A percentile compares a stretch with the other conserved stretches of the same genome.
These are phyloP conservation scores for Drosophila setosimentum DNA, from an alignment of 2,888 invertebrate species.

Conservation along the genomic window DNA sequence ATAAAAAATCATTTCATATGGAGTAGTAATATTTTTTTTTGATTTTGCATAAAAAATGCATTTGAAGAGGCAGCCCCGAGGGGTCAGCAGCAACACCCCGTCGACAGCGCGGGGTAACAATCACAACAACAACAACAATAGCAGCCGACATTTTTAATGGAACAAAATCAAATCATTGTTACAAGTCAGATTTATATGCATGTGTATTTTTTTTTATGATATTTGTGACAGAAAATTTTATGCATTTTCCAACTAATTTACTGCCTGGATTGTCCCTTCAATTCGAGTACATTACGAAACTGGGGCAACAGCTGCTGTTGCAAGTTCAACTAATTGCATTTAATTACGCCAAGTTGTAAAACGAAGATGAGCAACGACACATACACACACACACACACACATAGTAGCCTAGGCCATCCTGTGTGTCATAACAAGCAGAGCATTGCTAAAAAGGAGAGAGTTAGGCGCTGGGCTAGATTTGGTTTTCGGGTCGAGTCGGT, in stretches of 20 bases:
- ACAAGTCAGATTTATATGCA: conserved; percentile 8
- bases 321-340: conserved; percentile 71
- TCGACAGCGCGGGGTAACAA: conserved; percentile 5
- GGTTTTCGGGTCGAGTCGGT: conserved; percentile 31
- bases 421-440: conserved; percentile 66
- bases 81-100: conserved; percentile 33
- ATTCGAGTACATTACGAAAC: conserved; percentile 12
- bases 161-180: conserved; percentile 35
- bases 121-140: conserved; percentile 13
- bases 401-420: conserved; percentile 39
- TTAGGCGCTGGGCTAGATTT: conserved; percentile 7
- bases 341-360: conserved; percentile 75
- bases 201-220: conserved; percentile 53
- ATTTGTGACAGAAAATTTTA: conserved; percentile 67
- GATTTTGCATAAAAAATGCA: conserved; percentile 67
- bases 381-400: conserved; percentile 23
- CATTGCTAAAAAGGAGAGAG: conserved; percentile 24
- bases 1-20: conserved; percentile 20
- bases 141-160: conserved; percentile 10
- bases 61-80: conserved; percentile 33
- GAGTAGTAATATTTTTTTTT: conserved; percentile 26
- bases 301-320: conserved; percentile 38
- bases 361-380: conserved; percentile 40
- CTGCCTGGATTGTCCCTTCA: conserved; percentile 26
- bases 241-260: conserved; percentile 65